phyloP scores from a whole-genome alignment of 1,140 invertebrate genomes.

The Drosophila bifasciata region DNA sequence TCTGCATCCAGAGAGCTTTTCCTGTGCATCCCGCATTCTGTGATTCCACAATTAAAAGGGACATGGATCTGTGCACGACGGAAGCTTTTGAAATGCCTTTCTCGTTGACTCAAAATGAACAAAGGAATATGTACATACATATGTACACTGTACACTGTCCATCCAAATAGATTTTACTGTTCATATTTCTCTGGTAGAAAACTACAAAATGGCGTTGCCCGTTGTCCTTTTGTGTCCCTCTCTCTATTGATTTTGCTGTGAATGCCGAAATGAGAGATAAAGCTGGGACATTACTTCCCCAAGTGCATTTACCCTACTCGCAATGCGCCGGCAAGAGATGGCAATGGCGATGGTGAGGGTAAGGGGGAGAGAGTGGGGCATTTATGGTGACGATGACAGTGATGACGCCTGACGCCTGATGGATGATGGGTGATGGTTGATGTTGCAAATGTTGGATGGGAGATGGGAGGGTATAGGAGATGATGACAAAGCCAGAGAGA shows the following conservation, averaged over 20 bases:
- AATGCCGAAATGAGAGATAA: slow-evolving; percentile 33
- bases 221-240: slow-evolving; percentile 59
- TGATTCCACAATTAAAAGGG: no score
- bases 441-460: slow-evolving; percentile 15
- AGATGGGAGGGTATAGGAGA: slow-evolving; percentile 27
- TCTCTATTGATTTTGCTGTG: slow-evolving; percentile 51
- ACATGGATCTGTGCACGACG: no score
- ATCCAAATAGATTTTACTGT: not conserved
- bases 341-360: not conserved
- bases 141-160: slow-evolving; percentile 19
- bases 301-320: slow-evolving; percentile 68
- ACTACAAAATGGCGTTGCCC: slow-evolving; percentile 40
- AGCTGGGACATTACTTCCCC: slow-evolving; percentile 19
- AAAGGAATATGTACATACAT: no score
- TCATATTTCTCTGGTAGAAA: slow-evolving; percentile 1
- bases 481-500: slow-evolving; percentile 19
- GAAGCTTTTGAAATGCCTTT: no score
- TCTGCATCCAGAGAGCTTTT: no score
- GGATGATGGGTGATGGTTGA: slow-evolving; percentile 10
- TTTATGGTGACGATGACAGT: slow-evolving; percentile 43
- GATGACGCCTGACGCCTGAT: slow-evolving; percentile 6
- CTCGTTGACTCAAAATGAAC: no score
- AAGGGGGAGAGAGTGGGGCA: slow-evolving; percentile 38
- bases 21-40: no score
- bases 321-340: no score